Evolutionary conservation across 2,888 invertebrate species (phyloP).

Genomic region (Hypercompe scribonia): DNA sequence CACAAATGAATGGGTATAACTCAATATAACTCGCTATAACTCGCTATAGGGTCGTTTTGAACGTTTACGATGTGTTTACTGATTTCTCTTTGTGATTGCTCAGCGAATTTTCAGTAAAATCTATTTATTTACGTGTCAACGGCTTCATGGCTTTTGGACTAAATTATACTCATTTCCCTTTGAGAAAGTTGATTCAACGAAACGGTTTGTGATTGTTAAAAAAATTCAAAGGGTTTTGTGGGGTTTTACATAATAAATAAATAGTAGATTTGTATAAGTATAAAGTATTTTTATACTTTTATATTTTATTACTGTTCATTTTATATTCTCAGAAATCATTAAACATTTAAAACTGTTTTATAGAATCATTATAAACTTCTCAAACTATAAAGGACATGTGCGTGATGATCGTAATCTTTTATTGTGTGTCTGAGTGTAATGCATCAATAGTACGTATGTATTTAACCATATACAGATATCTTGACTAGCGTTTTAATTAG

Average conservation of each 20-base stretch:
- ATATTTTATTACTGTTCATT: not conserved
- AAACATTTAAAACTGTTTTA: not conserved
- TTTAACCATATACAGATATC: not conserved
- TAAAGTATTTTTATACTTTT: not conserved
- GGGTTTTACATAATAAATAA: not conserved
- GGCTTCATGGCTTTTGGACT: not conserved
- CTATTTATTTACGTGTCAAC: conserved; percentile 4
- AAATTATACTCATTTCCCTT: not conserved
- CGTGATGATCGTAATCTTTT: no score
- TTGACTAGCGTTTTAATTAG: not conserved
- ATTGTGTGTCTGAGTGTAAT: no score
- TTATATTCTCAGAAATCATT: not conserved
- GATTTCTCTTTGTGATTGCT: conserved; percentile 20
- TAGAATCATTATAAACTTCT: not conserved
- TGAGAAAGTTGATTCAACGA: conserved; percentile 1
- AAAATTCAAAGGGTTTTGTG: not conserved
- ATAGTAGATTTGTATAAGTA: not conserved
- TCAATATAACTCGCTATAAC: conserved; percentile 41
- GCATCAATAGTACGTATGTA: not conserved
- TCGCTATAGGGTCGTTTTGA: conserved; percentile 41
- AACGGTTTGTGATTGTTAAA: not conserved
- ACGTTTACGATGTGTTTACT: conserved; percentile 28
- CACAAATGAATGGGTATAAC: conserved; percentile 37
- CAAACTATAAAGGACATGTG: no score
- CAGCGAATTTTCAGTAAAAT: conserved; percentile 4